Conservation (phyloP, 1,140 invertebrate species). For the Mycetomoellerius zeteki region DNA sequence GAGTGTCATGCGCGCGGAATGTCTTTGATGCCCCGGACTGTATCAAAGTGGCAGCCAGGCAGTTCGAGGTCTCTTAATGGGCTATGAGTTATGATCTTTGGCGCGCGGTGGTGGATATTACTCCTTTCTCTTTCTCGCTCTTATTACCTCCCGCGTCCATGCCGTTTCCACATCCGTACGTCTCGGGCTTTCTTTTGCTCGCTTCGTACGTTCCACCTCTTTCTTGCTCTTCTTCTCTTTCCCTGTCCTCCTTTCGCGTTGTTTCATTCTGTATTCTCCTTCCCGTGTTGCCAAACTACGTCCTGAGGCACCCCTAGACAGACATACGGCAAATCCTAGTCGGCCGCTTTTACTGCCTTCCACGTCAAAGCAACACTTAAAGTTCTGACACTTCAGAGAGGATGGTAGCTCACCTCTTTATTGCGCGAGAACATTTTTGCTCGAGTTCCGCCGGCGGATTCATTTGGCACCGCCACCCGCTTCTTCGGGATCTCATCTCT, state of each 20-base stretch:
- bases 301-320: constrained; percentile 4
- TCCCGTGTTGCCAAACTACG: constrained; percentile 11
- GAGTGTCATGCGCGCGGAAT: constrained; percentile 77
- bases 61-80: constrained; percentile 84
- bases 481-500: neutral
- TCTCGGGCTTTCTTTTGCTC: constrained; percentile 33
- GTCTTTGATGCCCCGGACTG: constrained; percentile 83
- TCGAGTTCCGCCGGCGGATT: constrained; percentile 42
- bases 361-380: constrained; percentile 73
- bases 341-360: constrained; percentile 63
- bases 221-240: constrained; percentile 30
- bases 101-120: constrained; percentile 55
- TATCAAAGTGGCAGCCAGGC: constrained; percentile 83
- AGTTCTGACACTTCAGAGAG: constrained; percentile 69
- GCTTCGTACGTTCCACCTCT: neutral
- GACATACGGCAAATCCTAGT: constrained; percentile 18
- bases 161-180: constrained; percentile 11
- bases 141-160: constrained; percentile 12
- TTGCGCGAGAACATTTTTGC: constrained; percentile 64
- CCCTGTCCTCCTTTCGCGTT: neutral
- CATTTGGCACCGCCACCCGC: constrained; percentile 33
- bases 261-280: constrained; percentile 19
- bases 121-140: constrained; percentile 65
- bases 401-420: constrained; percentile 66
- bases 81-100: constrained; percentile 83